phyloP scores from a whole-genome alignment of 1,140 invertebrate genomes.

The Heterodera schachtii region DNA sequence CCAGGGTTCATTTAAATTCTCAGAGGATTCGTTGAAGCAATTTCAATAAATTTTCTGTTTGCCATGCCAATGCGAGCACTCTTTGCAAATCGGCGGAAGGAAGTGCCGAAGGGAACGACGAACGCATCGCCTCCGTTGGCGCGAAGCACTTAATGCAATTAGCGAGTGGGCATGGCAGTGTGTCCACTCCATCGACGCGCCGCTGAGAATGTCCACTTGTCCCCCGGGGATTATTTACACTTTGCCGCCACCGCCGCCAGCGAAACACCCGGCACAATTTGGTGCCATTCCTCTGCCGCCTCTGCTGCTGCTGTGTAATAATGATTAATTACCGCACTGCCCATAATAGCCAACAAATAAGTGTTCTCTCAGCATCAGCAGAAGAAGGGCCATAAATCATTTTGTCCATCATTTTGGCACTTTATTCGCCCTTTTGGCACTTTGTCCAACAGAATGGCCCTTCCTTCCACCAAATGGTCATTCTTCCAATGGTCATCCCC shows the following conservation, averaged over 20 bases:
- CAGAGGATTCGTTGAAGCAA: not conserved
- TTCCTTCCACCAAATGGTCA: too few relatives aligned
- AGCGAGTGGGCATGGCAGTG: not conserved
- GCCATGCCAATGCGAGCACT: not conserved
- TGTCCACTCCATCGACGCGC: not conserved
- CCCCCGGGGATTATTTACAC: not conserved
- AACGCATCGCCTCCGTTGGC: not conserved
- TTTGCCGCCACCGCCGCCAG: not conserved
- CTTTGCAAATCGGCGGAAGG: not conserved
- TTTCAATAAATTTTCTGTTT: not conserved
- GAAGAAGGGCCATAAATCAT: too few relatives aligned
- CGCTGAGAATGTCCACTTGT: not conserved
- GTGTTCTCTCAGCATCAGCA: too few relatives aligned
- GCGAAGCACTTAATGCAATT: conserved; percentile 1
- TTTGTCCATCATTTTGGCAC: too few relatives aligned
- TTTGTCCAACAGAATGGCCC: too few relatives aligned
- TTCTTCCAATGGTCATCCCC: too few relatives aligned
- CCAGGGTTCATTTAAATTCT: not conserved
- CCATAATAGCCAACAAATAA: not conserved
- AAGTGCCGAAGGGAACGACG: not conserved
- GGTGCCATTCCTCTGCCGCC: not conserved
- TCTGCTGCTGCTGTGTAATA: not conserved
- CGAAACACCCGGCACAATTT: not conserved
- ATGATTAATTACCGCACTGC: too few relatives aligned
- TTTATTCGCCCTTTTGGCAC: too few relatives aligned